These are phyloP conservation scores for Cyprinodon variegatus DNA, from an alignment of 2,113 vertebrate species.

Conservation along the genomic window DNA sequence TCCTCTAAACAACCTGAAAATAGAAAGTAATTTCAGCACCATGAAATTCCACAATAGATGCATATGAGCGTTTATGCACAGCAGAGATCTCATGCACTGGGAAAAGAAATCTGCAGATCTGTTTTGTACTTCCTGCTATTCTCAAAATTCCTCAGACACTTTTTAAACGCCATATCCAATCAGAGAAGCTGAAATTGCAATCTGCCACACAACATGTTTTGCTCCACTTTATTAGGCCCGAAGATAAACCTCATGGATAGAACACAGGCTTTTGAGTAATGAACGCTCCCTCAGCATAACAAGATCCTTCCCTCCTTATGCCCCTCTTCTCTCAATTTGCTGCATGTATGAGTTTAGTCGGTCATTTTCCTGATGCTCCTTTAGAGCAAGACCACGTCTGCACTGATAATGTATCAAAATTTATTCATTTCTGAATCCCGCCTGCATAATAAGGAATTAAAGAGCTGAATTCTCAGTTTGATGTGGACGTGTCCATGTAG, in stretches of 20 bases:
- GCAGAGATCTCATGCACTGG: conserved; percentile 26
- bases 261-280: conserved; percentile 69
- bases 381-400: neutral
- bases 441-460: conserved; percentile 1
- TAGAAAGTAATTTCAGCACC: conserved; percentile 23
- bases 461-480: neutral
- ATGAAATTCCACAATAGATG: conserved; percentile 18
- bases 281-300: conserved; percentile 63
- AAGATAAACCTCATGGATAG: conserved; percentile 73
- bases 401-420: conserved; percentile 40
- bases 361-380: conserved; percentile 46
- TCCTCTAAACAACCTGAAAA: conserved; percentile 43
- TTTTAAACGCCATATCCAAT: conserved; percentile 73
- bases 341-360: conserved; percentile 30
- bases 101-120: conserved; percentile 50
- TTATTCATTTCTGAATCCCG: neutral
- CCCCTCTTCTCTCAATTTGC: conserved; percentile 50
- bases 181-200: conserved; percentile 76
- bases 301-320: conserved; percentile 63
- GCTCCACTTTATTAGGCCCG: conserved; percentile 76
- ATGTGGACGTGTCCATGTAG: neutral
- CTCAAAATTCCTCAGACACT: conserved; percentile 56
- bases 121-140: conserved; percentile 22
- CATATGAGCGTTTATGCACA: conserved; percentile 17
- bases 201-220: conserved; percentile 80